Evolutionary conservation across 2,113 vertebrate species (phyloP), one percentile per base, ranked within the genome.

Genomic region (Osmerus eperlanus): DNA sequence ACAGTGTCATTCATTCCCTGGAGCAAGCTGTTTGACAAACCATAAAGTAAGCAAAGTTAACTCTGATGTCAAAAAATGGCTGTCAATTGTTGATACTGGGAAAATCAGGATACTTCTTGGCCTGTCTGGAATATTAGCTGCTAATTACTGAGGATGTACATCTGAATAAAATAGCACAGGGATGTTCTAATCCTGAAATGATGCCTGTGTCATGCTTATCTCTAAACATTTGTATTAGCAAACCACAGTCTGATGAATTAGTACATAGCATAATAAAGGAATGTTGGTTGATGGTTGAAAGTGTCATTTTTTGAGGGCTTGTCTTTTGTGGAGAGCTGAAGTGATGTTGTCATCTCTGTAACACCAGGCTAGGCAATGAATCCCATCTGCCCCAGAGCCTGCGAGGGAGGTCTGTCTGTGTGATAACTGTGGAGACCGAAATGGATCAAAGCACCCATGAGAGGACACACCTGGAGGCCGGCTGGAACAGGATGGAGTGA

Each of bases 401-500:
- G 53, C 67, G 67, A 70, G 65, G 71, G 21, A 28, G 72, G 54
- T 0, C 59, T 71, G 67, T 61, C 61, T 66, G 67, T 78, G 72
- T 64, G 72, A 66, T 56, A 58, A 65, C 68, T 74, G 65, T 21
- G 19, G 69, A 81, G 68, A 67, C 59, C 66, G 63, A 85, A 79
- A 81, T 67, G 51, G 64, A 77, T 76, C 18, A 2, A 74, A 29
- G 36, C 72, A 68, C 23, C 4, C 60, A 25, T 62, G 3, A 66
- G 51, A 67, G 41, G 77, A 11, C 75, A 59, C 66, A 86, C 70
- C 72, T 81, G 77, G 74, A 74, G 52, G 29, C 41, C 59, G 32
- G 65, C 60, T 53, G 73, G 18, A 19, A 59, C 41, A 18, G 36
- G 21, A 23, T 13, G 19, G 56, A 55, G 52, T 11, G 67, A 63